These are phyloP conservation scores for Lasius fuliginosus DNA, from an alignment of 2,888 invertebrate species.

Conservation along the genomic window DNA sequence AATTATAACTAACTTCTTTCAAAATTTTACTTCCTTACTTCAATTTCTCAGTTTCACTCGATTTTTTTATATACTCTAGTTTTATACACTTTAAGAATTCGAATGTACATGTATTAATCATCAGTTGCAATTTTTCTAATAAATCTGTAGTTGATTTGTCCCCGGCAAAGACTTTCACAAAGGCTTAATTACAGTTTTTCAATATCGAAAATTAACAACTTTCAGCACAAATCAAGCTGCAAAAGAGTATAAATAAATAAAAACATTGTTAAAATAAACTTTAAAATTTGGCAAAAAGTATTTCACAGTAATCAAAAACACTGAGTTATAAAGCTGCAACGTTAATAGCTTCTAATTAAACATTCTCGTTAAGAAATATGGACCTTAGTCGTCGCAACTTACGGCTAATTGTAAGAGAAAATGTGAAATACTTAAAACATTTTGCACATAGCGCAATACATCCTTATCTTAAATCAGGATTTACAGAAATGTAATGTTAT, in stretches of 20 bases:
- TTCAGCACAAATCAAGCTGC: neutral
- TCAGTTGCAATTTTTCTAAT: slow-evolving; percentile 7
- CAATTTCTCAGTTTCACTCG: neutral
- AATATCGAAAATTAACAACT: slow-evolving; percentile 4
- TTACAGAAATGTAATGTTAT: slow-evolving; percentile 26
- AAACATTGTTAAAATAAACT: neutral
- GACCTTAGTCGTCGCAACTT: neutral
- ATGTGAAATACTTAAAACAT: slow-evolving; percentile 7
- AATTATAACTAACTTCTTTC: slow-evolving; percentile 45
- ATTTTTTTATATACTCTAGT: slow-evolving; percentile 47
- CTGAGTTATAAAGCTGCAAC: slow-evolving; percentile 2
- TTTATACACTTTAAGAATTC: slow-evolving; percentile 26
- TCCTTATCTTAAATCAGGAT: slow-evolving; percentile 5
- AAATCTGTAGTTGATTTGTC: slow-evolving; percentile 1
- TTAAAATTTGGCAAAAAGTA: neutral
- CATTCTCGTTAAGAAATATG: slow-evolving; percentile 1
- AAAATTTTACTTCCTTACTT: slow-evolving; percentile 18
- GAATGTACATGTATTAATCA: neutral
- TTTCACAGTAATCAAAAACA: neutral
- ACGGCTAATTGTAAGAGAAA: neutral
- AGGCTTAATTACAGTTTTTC: slow-evolving; percentile 10
- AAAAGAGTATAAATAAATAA: slow-evolving; percentile 7
- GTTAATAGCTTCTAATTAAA: slow-evolving; percentile 1
- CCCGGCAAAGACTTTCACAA: slow-evolving; percentile 22
- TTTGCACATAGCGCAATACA: neutral